Percentiles rank a stretch among this genome's conserved stretches.
phyloP scores from a whole-genome alignment of 2,888 invertebrate species.

The Phlogophora meticulosa region DNA sequence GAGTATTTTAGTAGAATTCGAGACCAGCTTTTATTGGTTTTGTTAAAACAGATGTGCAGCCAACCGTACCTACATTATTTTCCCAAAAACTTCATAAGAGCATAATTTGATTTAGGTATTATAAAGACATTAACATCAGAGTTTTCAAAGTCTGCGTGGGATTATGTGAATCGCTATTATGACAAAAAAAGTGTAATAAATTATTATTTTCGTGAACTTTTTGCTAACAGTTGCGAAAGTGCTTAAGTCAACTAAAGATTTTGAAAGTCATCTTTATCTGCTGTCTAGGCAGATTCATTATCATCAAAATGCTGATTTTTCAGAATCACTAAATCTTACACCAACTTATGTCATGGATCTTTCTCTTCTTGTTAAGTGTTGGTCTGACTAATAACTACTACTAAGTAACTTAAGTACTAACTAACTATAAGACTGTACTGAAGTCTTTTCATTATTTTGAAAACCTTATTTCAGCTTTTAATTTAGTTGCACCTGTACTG shows the following conservation, averaged over 20 bases:
- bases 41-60: neutral
- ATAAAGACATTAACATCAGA: slow-evolving; percentile 6
- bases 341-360: too few species aligned
- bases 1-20: too few species aligned
- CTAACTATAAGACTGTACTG: too few species aligned
- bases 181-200: slow-evolving; percentile 27
- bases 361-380: too few species aligned
- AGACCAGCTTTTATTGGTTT: too few species aligned
- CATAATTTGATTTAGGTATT: slow-evolving; percentile 18
- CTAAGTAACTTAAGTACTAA: too few species aligned
- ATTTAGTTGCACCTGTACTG: too few species aligned
- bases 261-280: slow-evolving; percentile 23
- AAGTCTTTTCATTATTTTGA: too few species aligned
- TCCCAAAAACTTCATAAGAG: slow-evolving; percentile 15
- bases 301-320: neutral
- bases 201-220: slow-evolving; percentile 33
- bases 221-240: slow-evolving; percentile 21
- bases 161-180: slow-evolving; percentile 3
- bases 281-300: slow-evolving; percentile 10
- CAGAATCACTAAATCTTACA: too few species aligned
- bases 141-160: slow-evolving; percentile 8
- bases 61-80: slow-evolving; percentile 1
- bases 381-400: too few species aligned
- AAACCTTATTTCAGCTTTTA: neutral
- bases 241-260: slow-evolving; percentile 10